Conservation (phyloP, 1,140 invertebrate genomes). For the Dinoponera quadriceps region DNA sequence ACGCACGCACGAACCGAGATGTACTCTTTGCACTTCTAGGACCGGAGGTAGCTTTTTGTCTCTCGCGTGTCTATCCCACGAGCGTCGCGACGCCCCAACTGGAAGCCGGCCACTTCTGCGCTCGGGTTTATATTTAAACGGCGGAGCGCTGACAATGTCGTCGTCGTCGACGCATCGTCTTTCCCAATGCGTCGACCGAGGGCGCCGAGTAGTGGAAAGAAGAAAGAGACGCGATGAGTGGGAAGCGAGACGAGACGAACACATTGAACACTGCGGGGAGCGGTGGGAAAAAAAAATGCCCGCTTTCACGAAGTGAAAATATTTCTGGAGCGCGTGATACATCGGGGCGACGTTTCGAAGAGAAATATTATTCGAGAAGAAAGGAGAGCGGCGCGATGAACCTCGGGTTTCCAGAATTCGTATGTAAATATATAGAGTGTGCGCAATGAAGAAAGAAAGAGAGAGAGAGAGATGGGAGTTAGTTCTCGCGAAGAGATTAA, state of each 20-base stretch:
- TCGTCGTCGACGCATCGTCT: slow-evolving; percentile 73
- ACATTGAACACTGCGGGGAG: slow-evolving; percentile 13
- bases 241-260: slow-evolving; percentile 1
- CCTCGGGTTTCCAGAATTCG: slow-evolving; percentile 23
- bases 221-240: slow-evolving; percentile 5
- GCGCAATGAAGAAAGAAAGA: not conserved
- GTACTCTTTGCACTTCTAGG: slow-evolving; percentile 20
- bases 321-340: slow-evolving; percentile 46
- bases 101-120: slow-evolving; percentile 78
- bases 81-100: slow-evolving; percentile 82
- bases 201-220: slow-evolving; percentile 41
- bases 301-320: slow-evolving; percentile 44
- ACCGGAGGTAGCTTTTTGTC: slow-evolving; percentile 47
- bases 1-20: slow-evolving; percentile 8
- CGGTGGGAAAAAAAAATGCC: slow-evolving; percentile 19
- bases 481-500: not conserved
- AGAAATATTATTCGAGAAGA: slow-evolving; percentile 46
- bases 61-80: slow-evolving; percentile 70
- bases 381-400: not conserved
- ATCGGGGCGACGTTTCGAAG: slow-evolving; percentile 28
- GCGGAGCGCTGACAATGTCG: slow-evolving; percentile 51
- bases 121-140: slow-evolving; percentile 84
- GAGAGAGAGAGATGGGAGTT: not conserved
- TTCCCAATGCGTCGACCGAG: slow-evolving; percentile 55
- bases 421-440: slow-evolving; percentile 17